Conservation (phyloP, 2,888 invertebrate genomes). For the Oconnorella tubifera region DNA sequence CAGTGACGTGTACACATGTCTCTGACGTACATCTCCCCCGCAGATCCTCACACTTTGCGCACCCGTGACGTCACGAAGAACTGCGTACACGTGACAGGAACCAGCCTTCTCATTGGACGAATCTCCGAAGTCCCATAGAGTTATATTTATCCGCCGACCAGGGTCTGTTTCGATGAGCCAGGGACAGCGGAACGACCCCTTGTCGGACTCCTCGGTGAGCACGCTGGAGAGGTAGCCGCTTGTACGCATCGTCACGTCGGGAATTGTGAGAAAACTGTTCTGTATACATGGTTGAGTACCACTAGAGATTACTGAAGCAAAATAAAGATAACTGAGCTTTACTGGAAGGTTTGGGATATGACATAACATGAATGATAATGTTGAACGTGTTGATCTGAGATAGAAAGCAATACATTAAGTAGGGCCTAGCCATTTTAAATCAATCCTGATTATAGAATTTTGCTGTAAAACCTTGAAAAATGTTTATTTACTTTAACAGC, state of each 20-base stretch:
- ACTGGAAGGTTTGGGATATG: no score
- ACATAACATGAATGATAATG: no score
- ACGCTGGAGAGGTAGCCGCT: constrained; percentile 15
- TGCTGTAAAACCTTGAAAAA: no score
- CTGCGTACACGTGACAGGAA: constrained; percentile 13
- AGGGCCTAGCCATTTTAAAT: no score
- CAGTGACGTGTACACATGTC: constrained; percentile 8
- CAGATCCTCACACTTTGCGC: background rate
- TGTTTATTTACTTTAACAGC: no score
- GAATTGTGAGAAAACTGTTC: background rate
- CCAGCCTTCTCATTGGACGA: background rate
- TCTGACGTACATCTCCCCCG: background rate
- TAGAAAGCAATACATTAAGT: no score
- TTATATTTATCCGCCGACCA: constrained; percentile 14
- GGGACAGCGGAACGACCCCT: constrained; percentile 16
- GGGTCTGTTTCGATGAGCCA: constrained; percentile 11
- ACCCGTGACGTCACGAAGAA: background rate
- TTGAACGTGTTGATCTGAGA: no score
- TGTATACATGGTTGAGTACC: background rate
- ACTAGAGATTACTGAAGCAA: background rate
- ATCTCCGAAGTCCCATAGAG: constrained; percentile 13
- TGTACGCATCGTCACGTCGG: background rate
- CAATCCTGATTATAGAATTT: no score
- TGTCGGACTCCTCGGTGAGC: constrained; percentile 16
- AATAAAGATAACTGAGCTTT: background rate